phyloP scores from a whole-genome alignment of 2,888 invertebrate species.

The Parasteatoda lunata region DNA sequence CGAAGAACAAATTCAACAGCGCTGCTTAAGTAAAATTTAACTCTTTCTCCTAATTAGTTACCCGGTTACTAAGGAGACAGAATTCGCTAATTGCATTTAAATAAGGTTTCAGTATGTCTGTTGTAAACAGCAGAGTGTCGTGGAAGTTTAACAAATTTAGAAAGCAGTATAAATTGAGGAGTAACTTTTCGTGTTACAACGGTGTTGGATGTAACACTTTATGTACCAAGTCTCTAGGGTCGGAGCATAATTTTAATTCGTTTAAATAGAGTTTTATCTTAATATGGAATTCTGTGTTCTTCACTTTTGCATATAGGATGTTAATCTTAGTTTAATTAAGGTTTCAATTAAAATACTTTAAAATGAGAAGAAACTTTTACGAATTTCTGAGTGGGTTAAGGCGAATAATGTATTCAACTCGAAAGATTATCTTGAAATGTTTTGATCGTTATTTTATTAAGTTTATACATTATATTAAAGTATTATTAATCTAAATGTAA shows the following conservation, averaged over 20 bases:
- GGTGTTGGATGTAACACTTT: constrained; percentile 25
- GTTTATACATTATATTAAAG: too few species aligned
- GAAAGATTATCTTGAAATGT: too few species aligned
- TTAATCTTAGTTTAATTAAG: too few species aligned
- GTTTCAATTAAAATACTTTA: too few species aligned
- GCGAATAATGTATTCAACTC: too few species aligned
- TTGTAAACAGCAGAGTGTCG: constrained; percentile 7
- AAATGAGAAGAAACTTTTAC: too few species aligned
- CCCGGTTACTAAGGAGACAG: constrained; percentile 31
- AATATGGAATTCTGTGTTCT: too few species aligned
- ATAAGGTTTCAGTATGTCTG: constrained; percentile 35
- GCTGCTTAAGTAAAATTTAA: constrained; percentile 33
- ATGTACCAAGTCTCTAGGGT: constrained; percentile 18
- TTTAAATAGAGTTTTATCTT: neutral
- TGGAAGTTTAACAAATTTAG: neutral
- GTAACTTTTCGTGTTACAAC: constrained; percentile 8
- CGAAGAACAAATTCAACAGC: neutral
- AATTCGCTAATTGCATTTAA: constrained; percentile 55
- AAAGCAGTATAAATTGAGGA: constrained; percentile 12
- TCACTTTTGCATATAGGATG: too few species aligned
- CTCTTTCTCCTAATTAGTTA: constrained; percentile 38
- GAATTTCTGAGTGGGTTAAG: too few species aligned
- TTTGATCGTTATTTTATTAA: too few species aligned
- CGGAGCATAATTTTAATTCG: neutral
- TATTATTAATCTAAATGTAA: too few species aligned